Base-by-base conservation (phyloP, 2,888 invertebrate species). In the Abscondita cerata region DNA sequence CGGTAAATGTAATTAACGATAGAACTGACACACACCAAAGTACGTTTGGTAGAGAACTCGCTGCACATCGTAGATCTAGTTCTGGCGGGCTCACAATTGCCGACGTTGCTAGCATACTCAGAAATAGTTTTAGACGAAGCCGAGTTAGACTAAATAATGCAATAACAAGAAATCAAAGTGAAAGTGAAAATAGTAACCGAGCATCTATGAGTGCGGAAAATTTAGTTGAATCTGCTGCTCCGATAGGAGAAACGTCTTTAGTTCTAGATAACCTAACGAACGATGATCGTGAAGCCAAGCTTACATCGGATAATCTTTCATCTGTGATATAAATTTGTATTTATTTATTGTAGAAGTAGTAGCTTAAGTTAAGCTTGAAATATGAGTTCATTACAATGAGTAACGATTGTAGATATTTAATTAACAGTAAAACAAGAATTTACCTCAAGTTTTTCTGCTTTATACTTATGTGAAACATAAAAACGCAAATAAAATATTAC, bases 181-280 rank as follows among this genome's bases (percentile, higher is more conserved):
- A 71, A 53, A 69, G 61, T 15, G 74, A 72, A 4, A 47, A 34
- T 36, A 69, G 66, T 54, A 70, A 69, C 59, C 71, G 69, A 18
- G 83, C 70, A 76, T 86, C 74, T 76, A 80, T 74, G 74, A 87
- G 87, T 68, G 84, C 86, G 46, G 87, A 87, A 70, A 84, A 85
- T 52, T 76, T 88, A 65, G 85, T 88, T 2, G 82, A 86, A 19
- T 84, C 84, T 1, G 86, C 83, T 0, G 87, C 86, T 33, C 87
- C 88, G 0, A 86, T 87, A n/a, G 80, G 80, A 0, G 78, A 80
- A 68, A 80, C 80, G 34, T 81, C 81, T 2, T 68, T 81, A 55
- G 79, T 80, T 59, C 65, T 80, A 62, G 76, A 78, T 18, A 72
- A 73, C 48, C 69, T 75, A 65, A 68, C 73, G 46, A 62, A 54